phyloP scores from a whole-genome alignment of 2,888 invertebrate species.

The Pomacea canaliculata region DNA sequence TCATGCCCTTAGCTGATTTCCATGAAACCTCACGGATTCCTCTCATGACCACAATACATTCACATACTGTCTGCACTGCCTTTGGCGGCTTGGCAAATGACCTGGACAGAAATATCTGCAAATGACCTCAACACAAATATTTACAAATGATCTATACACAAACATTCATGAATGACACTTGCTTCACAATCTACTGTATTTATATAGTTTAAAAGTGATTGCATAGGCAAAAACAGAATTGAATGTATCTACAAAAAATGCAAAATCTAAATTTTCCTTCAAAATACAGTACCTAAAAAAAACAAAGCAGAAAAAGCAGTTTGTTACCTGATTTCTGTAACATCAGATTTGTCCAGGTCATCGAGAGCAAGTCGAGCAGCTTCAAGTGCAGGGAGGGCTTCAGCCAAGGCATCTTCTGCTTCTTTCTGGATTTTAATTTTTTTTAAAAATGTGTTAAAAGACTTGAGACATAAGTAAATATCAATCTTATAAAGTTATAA shows the following conservation, averaged over 20 bases:
- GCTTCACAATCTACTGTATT: neutral
- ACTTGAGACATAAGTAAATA: neutral
- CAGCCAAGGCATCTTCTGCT: conserved; percentile 83
- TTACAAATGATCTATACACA: neutral
- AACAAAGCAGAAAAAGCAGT: neutral
- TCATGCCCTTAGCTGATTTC: conserved; percentile 92
- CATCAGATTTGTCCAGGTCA: conserved; percentile 89
- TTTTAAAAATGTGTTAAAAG: neutral
- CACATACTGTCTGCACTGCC: conserved; percentile 88
- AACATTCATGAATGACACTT: neutral
- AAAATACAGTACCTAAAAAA: neutral
- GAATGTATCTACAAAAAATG: neutral
- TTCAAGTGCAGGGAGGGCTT: conserved; percentile 87
- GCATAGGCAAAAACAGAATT: neutral
- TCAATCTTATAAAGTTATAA: neutral
- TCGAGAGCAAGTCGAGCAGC: conserved; percentile 83
- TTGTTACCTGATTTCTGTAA: conserved; percentile 82
- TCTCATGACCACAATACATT: conserved; percentile 88
- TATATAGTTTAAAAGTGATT: neutral
- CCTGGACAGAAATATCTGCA: conserved; percentile 67
- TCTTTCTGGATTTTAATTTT: conserved; percentile 72
- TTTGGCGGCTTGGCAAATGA: conserved; percentile 93
- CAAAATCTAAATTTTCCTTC: neutral
- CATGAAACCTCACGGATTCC: conserved; percentile 88
- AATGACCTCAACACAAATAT: no score